A percentile compares a stretch with the other conserved stretches of the same genome.
phyloP scores from a whole-genome alignment of 2,888 invertebrate species.

The Tetragonisca angustula region DNA sequence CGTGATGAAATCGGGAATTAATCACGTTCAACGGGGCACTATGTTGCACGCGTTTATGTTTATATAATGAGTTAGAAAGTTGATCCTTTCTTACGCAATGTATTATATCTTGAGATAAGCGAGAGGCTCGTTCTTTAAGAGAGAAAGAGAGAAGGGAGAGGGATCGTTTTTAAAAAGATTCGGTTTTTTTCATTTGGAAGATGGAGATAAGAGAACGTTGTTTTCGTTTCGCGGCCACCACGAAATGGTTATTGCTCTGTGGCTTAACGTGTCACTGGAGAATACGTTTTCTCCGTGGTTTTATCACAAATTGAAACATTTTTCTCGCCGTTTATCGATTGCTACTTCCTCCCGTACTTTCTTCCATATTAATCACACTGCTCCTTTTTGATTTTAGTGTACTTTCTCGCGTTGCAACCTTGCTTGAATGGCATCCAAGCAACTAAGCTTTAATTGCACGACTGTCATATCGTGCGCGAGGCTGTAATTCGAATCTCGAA shows the following conservation, averaged over 20 bases:
- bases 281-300: not conserved
- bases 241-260: not conserved
- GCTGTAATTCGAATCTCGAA: not conserved
- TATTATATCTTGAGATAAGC: conserved; percentile 16
- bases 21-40: not conserved
- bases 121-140: not conserved
- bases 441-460: conserved; percentile 11
- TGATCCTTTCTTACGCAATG: conserved; percentile 42
- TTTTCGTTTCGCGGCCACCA: not conserved
- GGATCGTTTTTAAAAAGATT: not conserved
- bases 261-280: not conserved
- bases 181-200: not conserved
- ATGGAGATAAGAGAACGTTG: conserved; percentile 18
- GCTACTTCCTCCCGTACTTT: not conserved
- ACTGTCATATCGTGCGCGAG: not conserved
- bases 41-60: conserved; percentile 19
- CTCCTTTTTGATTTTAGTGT: not conserved
- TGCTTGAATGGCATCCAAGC: not conserved
- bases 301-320: conserved; percentile 24
- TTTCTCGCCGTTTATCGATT: conserved; percentile 4
- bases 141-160: not conserved
- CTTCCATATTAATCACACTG: conserved; percentile 5
- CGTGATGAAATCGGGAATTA: conserved; percentile 25
- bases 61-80: conserved; percentile 47
- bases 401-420: conserved; percentile 10